A percentile compares a stretch with the other conserved stretches of the same genome.
These are phyloP conservation scores for Campoplex nolae DNA, from an alignment of 2,888 invertebrate genomes.

Conservation along the genomic window DNA sequence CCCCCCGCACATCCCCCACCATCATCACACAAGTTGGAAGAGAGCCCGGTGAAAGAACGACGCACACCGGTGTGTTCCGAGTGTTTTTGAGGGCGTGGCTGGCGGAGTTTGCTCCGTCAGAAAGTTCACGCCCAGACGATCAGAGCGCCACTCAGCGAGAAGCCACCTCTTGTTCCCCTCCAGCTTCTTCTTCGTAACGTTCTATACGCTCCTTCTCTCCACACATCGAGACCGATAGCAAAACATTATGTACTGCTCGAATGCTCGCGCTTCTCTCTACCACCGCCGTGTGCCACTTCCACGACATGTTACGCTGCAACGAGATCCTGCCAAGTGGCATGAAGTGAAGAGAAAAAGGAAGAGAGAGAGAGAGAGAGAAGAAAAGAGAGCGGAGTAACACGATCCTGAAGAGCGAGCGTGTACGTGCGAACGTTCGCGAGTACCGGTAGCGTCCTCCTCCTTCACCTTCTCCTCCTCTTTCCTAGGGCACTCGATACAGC, in stretches of 20 bases:
- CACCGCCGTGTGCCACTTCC: constrained; percentile 42
- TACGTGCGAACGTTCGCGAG: constrained; percentile 74
- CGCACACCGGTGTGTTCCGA: constrained; percentile 11
- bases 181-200: constrained; percentile 42
- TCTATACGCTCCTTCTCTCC: constrained; percentile 46
- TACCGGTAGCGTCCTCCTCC: constrained; percentile 68
- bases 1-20: constrained; percentile 73
- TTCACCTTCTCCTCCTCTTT: constrained; percentile 38
- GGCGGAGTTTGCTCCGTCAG: neutral
- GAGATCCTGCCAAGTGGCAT: constrained; percentile 60
- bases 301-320: constrained; percentile 58
- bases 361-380: neutral
- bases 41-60: constrained; percentile 40
- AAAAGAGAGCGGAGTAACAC: constrained; percentile 23
- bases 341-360: constrained; percentile 39
- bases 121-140: constrained; percentile 46
- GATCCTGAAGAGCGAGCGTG: constrained; percentile 65
- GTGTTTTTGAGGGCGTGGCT: constrained; percentile 38
- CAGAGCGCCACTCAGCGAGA: constrained; percentile 41
- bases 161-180: constrained; percentile 60
- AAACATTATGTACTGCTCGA: constrained; percentile 59
- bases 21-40: constrained; percentile 38
- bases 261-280: constrained; percentile 54
- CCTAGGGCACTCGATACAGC: constrained; percentile 39
- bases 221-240: constrained; percentile 46